Evolutionary conservation across 1,140 invertebrate species (phyloP).

Genomic region (Drosophila baimaii): DNA sequence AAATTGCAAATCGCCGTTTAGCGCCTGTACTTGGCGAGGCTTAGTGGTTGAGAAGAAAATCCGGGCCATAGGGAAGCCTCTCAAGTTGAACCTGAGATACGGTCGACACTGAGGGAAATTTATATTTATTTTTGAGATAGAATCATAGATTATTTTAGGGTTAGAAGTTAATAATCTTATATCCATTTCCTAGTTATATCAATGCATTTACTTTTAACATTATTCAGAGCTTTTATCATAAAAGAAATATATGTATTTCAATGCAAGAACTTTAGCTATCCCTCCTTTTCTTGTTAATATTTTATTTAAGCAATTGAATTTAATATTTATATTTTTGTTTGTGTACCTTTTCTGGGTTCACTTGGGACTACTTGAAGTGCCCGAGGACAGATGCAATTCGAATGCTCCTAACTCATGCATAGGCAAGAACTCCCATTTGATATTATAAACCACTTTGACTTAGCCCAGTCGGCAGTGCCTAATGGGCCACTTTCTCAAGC

Average conservation of each 20-base stretch:
- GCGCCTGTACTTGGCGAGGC: conserved; percentile 16
- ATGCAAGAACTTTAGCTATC: not conserved
- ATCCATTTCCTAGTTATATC: too few relatives aligned
- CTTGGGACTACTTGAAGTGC: not conserved
- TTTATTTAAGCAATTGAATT: not conserved
- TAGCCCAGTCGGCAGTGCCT: conserved; percentile 47
- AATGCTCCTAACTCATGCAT: conserved; percentile 22
- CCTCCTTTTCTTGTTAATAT: not conserved
- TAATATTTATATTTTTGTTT: not conserved
- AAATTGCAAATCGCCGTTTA: conserved; percentile 67
- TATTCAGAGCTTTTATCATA: too few relatives aligned
- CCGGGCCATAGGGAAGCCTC: not conserved
- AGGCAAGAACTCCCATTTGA: conserved; percentile 6
- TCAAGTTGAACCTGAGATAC: not conserved
- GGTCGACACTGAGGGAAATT: not conserved
- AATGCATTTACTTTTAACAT: too few relatives aligned
- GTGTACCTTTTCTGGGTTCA: not conserved
- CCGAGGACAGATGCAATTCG: conserved; percentile 14
- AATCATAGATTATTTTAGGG: too few relatives aligned
- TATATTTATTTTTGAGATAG: not conserved
- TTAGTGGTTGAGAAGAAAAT: conserved; percentile 9
- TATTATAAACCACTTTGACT: conserved; percentile 56
- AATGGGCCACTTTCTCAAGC: conserved; percentile 61
- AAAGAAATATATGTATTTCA: too few relatives aligned
- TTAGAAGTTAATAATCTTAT: too few relatives aligned